These are phyloP conservation scores for Holcopasites calliopsidis DNA, from an alignment of 1,140 invertebrate genomes.

Conservation along the genomic window DNA sequence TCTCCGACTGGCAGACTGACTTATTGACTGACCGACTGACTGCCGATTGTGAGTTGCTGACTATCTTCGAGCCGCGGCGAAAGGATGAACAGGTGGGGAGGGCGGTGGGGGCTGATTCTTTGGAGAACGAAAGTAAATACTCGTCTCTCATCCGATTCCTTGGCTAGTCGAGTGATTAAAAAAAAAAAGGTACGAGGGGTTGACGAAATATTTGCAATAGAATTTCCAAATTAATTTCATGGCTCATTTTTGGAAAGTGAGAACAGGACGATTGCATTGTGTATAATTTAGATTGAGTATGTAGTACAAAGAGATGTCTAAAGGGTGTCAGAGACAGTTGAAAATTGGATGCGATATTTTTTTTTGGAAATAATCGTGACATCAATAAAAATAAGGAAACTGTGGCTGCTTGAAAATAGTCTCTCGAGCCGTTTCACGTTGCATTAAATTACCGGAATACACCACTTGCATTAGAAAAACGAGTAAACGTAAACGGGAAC, in stretches of 20 bases:
- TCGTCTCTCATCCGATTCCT: constrained; percentile 14
- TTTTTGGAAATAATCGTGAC: no score
- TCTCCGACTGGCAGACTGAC: constrained; percentile 33
- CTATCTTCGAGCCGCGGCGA: background rate
- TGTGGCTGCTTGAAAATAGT: background rate
- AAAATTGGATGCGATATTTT: no score
- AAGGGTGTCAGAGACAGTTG: background rate
- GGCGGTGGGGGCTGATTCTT: constrained; percentile 1
- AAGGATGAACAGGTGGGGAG: constrained; percentile 39
- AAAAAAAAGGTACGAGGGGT: no score
- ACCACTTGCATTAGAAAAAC: constrained; percentile 3
- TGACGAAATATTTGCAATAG: no score
- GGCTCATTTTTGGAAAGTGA: no score
- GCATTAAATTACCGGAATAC: background rate
- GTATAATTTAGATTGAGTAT: no score
- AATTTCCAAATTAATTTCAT: no score
- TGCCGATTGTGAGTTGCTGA: constrained; percentile 37
- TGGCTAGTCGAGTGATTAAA: no score
- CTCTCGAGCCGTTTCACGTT: background rate
- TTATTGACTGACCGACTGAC: constrained; percentile 54
- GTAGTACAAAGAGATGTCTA: no score
- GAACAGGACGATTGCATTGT: no score
- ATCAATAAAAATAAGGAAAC: background rate
- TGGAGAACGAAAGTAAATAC: constrained; percentile 37
- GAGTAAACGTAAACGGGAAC: constrained; percentile 39